Evolutionary conservation across 2,888 invertebrate species (phyloP).

Genomic region (Megaustenia siamemsis): DNA sequence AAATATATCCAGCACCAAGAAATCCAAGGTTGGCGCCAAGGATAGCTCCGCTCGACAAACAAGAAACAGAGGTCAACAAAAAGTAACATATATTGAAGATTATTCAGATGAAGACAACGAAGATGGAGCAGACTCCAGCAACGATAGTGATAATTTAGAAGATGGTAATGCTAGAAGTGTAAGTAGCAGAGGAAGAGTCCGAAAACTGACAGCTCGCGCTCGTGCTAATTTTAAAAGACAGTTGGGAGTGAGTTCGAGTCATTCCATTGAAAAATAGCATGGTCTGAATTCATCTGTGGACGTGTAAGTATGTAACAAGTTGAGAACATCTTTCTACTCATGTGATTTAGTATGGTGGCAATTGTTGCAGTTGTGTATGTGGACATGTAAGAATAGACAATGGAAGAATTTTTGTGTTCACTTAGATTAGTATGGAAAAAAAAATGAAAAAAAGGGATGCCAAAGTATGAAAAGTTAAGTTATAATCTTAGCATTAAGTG

Average conservation of each 20-base stretch:
- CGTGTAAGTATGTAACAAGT: too few relatives aligned
- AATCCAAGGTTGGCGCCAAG: neutral
- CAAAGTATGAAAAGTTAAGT: too few relatives aligned
- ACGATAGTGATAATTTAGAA: conserved; percentile 55
- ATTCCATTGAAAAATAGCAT: neutral
- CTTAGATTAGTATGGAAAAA: too few relatives aligned
- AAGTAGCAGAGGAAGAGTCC: conserved; percentile 88
- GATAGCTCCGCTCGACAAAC: conserved; percentile 61
- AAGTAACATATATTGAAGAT: conserved; percentile 75
- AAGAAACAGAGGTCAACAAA: conserved; percentile 77
- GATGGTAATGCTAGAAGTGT: conserved; percentile 77
- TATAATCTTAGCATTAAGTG: too few relatives aligned
- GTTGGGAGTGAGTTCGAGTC: neutral
- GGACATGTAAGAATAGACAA: too few relatives aligned
- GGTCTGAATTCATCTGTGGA: too few relatives aligned
- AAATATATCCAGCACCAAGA: conserved; percentile 2
- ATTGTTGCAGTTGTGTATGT: neutral
- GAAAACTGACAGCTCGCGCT: conserved; percentile 85
- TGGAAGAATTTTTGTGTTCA: too few relatives aligned
- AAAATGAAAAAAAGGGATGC: too few relatives aligned
- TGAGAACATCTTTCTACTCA: too few relatives aligned
- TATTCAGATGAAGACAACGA: conserved; percentile 68
- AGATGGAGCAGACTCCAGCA: conserved; percentile 39
- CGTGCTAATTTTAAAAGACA: conserved; percentile 47
- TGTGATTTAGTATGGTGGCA: too few relatives aligned